phyloP scores from a whole-genome alignment of 2,797 vertebrate genomes.

The Scomberomorus guttatus region DNA sequence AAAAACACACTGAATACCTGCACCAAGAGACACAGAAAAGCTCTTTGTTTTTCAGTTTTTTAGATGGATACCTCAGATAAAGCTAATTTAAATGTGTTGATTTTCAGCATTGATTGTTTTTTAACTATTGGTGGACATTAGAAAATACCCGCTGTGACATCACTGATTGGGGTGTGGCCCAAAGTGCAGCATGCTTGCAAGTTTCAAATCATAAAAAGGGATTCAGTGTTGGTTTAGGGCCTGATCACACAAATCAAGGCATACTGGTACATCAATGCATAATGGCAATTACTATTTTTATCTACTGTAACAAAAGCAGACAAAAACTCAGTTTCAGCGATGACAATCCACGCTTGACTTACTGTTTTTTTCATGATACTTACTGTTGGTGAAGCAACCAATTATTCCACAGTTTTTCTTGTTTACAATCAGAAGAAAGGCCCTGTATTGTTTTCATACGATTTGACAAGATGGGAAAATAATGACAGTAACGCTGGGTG shows the following conservation, averaged over 20 bases:
- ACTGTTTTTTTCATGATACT: neutral
- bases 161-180: too few species aligned
- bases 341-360: neutral
- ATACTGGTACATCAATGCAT: too few species aligned
- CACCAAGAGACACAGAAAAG: neutral
- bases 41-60: neutral
- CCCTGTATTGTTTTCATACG: conserved; percentile 26
- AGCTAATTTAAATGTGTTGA: neutral
- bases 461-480: conserved; percentile 49
- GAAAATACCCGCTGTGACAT: too few species aligned
- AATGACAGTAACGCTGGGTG: conserved; percentile 28
- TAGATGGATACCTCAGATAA: neutral
- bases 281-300: neutral
- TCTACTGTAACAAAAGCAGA: neutral
- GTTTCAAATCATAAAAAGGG: too few species aligned
- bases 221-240: too few species aligned
- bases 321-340: neutral
- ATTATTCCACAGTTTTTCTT: conserved; percentile 14
- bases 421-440: conserved; percentile 33
- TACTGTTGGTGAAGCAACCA: conserved; percentile 1
- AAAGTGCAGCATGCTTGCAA: too few species aligned
- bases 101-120: neutral
- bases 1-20: neutral
- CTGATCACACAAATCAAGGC: too few species aligned
- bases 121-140: too few species aligned